phyloP scores from a whole-genome alignment of 2,797 vertebrate species.

The Gymnocypris eckloni region DNA sequence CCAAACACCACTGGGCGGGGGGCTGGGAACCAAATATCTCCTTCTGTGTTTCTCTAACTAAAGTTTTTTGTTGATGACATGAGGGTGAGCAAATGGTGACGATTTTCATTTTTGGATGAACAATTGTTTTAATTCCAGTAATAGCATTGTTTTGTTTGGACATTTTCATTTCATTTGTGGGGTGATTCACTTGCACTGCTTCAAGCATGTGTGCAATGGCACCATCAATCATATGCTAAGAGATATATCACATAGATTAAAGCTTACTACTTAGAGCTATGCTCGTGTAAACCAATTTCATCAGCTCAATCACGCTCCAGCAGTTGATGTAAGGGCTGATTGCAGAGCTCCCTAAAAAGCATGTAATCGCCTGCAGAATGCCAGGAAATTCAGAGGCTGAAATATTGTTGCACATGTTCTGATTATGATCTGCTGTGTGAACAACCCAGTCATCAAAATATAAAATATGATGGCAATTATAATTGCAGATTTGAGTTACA shows the following conservation, averaged over 20 bases:
- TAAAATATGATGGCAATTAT: constrained; percentile 34
- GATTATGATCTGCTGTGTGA: constrained; percentile 14
- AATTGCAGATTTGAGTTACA: constrained; percentile 25
- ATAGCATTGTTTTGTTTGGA: too few relatives aligned
- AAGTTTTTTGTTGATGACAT: neutral
- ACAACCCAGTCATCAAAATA: constrained; percentile 34
- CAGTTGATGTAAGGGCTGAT: constrained; percentile 29
- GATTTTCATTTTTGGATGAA: neutral
- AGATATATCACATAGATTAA: constrained; percentile 36
- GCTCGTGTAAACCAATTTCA: constrained; percentile 40
- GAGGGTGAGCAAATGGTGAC: neutral
- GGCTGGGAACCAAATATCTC: neutral
- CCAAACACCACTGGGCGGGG: too few relatives aligned
- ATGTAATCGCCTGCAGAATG: constrained; percentile 36
- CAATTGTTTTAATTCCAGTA: too few relatives aligned
- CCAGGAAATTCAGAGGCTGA: constrained; percentile 22
- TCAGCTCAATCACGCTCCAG: constrained; percentile 27
- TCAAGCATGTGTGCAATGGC: neutral
- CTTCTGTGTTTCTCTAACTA: neutral
- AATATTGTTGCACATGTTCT: constrained; percentile 17
- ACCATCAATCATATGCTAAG: constrained; percentile 30
- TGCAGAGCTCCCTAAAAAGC: constrained; percentile 38
- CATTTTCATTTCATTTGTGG: neutral
- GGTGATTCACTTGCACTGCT: neutral
- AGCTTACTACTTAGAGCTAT: constrained; percentile 26